Evolutionary conservation across 2,797 vertebrate genomes (phyloP), one percentile per base, ranked within the genome.

Genomic region (Coendou prehensilis): DNA sequence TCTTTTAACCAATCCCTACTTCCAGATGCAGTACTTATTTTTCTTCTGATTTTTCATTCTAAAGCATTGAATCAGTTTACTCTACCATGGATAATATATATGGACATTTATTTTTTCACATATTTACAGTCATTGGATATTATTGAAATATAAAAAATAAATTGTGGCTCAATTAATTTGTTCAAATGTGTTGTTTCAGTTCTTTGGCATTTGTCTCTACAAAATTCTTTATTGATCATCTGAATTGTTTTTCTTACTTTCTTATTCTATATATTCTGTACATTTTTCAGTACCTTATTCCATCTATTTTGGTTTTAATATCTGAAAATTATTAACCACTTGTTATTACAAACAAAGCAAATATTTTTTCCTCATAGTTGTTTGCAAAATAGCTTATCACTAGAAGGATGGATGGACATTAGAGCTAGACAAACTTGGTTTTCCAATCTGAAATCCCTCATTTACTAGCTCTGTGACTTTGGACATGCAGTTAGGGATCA

Each of bases 311-410:
- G 37, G 26, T 76, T 89, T 94, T 81, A 69, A 81, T 63, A 63
- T 28, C 59, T 84, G 17, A 86, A 88, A n/a, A 1, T 59, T 92
- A 94, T 50, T 85, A 90, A 37, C 8, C 5, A n/a, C 84, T 92
- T 92, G 4, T 67, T 67, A 10, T 94, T 57, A 92, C 4, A 90
- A 90, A 87, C 82, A 20, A 94, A 85, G 9, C n/a, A 90, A 85
- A n/a, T 64, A 33, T 18, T 71, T 69, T 83, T 93, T 67, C 37
- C 22, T 59, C 47, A 78, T 37, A 14, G 30, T 30, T 80, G 30
- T 30, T 80, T 71, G 37, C 13, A 83, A 87, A 97, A 80, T 4
- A 94, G 28, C 1, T 54, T 78, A 88, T 54, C 15, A 56, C 11
- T 41, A 75, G 26, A 41, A 91, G 6, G 4, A 76, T 20, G 52